These are phyloP conservation scores for Tetanocera ferruginea DNA, from an alignment of 2,888 invertebrate genomes.

Conservation along the genomic window DNA sequence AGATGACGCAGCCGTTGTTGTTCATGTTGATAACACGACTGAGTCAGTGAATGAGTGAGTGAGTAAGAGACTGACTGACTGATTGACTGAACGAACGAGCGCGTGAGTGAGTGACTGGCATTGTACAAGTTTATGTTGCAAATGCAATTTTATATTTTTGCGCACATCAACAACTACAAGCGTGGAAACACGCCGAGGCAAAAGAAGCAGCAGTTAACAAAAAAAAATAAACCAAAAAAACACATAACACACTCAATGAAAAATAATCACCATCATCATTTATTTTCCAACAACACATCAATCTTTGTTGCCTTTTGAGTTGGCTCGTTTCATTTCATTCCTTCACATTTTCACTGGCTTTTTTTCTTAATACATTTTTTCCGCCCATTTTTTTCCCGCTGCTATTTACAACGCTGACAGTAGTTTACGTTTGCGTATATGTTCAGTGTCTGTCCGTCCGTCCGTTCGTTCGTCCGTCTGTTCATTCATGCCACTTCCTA, in stretches of 20 bases:
- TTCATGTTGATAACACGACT: conserved; percentile 44
- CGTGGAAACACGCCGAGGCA: not conserved
- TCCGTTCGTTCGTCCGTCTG: conserved; percentile 1
- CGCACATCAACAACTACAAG: conserved; percentile 17
- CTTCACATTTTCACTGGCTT: not conserved
- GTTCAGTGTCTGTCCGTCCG: not conserved
- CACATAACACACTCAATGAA: conserved; percentile 60
- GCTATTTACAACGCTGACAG: conserved; percentile 8
- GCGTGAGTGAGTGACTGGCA: conserved; percentile 43
- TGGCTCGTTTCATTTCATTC: conserved; percentile 33
- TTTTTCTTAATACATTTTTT: not conserved
- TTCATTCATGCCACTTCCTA: conserved; percentile 34
- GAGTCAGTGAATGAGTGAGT: conserved; percentile 10
- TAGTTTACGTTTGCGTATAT: not conserved
- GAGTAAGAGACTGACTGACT: conserved; percentile 20
- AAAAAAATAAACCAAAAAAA: not conserved
- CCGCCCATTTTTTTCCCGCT: not conserved
- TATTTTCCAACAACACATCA: conserved; percentile 66
- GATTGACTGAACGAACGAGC: conserved; percentile 32
- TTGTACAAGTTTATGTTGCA: conserved; percentile 34
- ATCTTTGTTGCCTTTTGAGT: conserved; percentile 58
- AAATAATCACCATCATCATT: conserved; percentile 69
- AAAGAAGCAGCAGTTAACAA: not conserved
- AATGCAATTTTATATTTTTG: conserved; percentile 40
- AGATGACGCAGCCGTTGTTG: conserved; percentile 18